Conservation (phyloP, 2,113 vertebrate genomes). For the Mus spicilegus region DNA sequence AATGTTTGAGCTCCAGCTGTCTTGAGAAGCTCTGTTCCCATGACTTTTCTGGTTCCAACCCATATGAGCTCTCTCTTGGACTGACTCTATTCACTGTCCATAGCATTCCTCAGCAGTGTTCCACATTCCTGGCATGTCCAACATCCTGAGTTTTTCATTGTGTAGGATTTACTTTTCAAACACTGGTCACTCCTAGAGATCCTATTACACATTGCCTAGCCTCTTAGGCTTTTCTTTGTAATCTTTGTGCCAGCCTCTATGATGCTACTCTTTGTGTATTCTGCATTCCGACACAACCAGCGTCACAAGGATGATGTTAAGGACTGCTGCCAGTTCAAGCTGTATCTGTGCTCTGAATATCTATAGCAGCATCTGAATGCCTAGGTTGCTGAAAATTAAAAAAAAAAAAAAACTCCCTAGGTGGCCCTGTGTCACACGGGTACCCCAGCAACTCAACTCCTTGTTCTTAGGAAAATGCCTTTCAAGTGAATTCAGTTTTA, state of each 20-base stretch:
- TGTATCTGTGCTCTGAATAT: neutral
- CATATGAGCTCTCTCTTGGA: neutral
- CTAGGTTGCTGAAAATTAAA: neutral
- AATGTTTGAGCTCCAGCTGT: neutral
- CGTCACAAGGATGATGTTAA: neutral
- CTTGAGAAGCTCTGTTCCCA: neutral
- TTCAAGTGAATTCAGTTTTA: neutral
- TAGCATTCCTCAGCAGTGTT: neutral
- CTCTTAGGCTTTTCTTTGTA: neutral
- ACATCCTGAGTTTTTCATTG: neutral
- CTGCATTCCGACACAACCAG: neutral
- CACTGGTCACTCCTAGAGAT: neutral
- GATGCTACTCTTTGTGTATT: neutral
- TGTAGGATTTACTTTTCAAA: neutral
- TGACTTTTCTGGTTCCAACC: neutral
- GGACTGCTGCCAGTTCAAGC: neutral
- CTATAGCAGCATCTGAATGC: neutral
- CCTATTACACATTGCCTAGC: neutral
- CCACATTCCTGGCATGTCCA: neutral
- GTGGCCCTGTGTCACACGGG: neutral
- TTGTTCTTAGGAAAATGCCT: neutral
- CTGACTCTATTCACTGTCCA: neutral
- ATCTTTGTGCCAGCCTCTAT: neutral
- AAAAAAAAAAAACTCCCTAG: neutral
- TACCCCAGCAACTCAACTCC: neutral